Evolutionary conservation across 2,888 invertebrate genomes (phyloP), one percentile per base, ranked within the genome.

Genomic region (Habroteleia sp.): DNA sequence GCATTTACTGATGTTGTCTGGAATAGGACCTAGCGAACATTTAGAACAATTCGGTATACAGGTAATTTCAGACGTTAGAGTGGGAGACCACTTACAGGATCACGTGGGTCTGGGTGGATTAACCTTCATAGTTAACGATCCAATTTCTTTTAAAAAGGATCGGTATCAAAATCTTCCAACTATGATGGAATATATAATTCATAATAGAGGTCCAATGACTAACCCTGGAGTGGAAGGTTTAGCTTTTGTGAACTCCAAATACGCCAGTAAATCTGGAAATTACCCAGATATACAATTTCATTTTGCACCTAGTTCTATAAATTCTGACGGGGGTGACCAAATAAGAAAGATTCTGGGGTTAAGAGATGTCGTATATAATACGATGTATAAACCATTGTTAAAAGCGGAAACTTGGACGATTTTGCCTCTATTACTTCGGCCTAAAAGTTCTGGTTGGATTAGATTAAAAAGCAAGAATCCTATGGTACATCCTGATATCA

Each of bases 221-320:
- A 92, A 92, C 0, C 89, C 92, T 1, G 96, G 96, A 0, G 93
- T 97, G 0, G 97, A 97, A 89, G 96, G 94, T 0, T 89, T 96
- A 0, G 96, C 96, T 0, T 97, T 96, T 83, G 92, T 97, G 1
- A 96, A 96, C 82, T 94, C 96, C 0, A 95, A 94, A 84, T 96
- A 94, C 86, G 95, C 96, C n/a, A 94, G 96, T 27, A 89, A 91
- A 0, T 91, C 92, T 0, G 92, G 93, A 0, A 91, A 93, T 66
- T 96, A 94, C 92, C 96, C 96, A 0, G 96, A 97, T 78, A 91
- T 96, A 37, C 95, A 96, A 83, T 96, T 96, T 81, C 96, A 96
- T 83, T 96, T 96, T 84, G 93, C 94, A 0, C 94, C 96, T 0
- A 94, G 95, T 82, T 95, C 95, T 0, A 92, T 96, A 0, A 95